Evolutionary conservation across 1,140 invertebrate species (phyloP).

Genomic region (Diabrotica virgifera): DNA sequence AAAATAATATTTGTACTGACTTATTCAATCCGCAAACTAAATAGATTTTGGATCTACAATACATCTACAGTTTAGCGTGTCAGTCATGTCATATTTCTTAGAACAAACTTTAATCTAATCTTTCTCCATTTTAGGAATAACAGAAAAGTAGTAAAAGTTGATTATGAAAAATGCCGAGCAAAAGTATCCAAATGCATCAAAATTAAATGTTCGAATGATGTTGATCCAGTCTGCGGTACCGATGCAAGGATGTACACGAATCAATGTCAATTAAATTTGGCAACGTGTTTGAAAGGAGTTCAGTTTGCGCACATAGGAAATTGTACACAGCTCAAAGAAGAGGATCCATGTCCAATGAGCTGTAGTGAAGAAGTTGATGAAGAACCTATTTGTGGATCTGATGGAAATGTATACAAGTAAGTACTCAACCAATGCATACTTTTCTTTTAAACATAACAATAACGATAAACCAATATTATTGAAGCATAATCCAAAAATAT

Average conservation of each 20-base stretch:
- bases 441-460: too few species aligned
- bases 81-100: too few species aligned
- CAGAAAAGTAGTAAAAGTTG: slow-evolving; percentile 65
- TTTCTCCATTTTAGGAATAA: slow-evolving; percentile 36
- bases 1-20: too few species aligned
- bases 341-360: slow-evolving; percentile 66
- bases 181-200: slow-evolving; percentile 71
- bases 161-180: slow-evolving; percentile 71
- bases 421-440: slow-evolving; percentile 7
- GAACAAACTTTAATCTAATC: too few species aligned
- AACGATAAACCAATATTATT: too few species aligned
- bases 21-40: too few species aligned
- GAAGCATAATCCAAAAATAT: too few species aligned
- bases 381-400: slow-evolving; percentile 84
- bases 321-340: slow-evolving; percentile 73
- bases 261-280: slow-evolving; percentile 75
- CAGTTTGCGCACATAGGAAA: slow-evolving; percentile 83
- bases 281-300: slow-evolving; percentile 77
- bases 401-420: slow-evolving; percentile 87
- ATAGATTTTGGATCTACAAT: too few species aligned
- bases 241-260: slow-evolving; percentile 80
- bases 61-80: too few species aligned
- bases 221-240: slow-evolving; percentile 78
- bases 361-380: slow-evolving; percentile 68
- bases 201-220: slow-evolving; percentile 60